Base-by-base conservation (phyloP, 1,140 invertebrate genomes). In the Diprion similis region DNA sequence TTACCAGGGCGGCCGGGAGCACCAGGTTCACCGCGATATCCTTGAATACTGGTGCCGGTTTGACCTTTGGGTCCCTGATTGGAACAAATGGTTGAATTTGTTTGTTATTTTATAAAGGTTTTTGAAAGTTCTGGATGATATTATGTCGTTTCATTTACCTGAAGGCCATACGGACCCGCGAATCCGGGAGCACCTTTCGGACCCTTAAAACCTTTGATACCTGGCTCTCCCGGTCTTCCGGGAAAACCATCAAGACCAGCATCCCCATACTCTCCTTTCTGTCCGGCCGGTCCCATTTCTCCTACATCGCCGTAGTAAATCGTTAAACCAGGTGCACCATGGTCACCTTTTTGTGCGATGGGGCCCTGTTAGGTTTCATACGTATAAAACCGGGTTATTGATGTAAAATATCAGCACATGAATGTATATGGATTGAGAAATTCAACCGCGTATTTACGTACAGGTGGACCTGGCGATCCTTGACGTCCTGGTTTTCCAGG, bases 181-280 rank as follows among this genome's bases (percentile, higher is more conserved):
- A 79, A 82, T 59, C 86, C 87, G 18, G 82, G 83, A 2, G 83
- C 82, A 70, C 92, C 92, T 75, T 80, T 88, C 11, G 83, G 78
- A 68, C 92, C 92, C 76, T 84, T 90, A 1, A 80, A 4, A 66
- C 92, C 92, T 71, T 84, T 85, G 0, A 78, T 8, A 7, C 92
- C 92, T 70, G 83, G 81, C 8, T 74, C 51, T 46, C 91, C 91
- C 17, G 80, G 48, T 78, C 81, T 81, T 45, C 90, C 90, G 72
- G 80, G 77, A 0, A 72, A 77, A 46, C 90, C 91, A 64, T 13
- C 69, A 13, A 81, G 82, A 17, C 88, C 88, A 45, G 79, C 64
- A 24, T 83, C 71, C 71, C 88, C 89, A 10, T 77, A 48, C 0
- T 87, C 83, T 71, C 89, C 89, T 68, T 83, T 82, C 9, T 81